Percentiles rank a stretch among this genome's conserved stretches.
Evolutionary conservation across 2,888 invertebrate genomes (phyloP).

Genomic region (Cryptophagus acutangulus): DNA sequence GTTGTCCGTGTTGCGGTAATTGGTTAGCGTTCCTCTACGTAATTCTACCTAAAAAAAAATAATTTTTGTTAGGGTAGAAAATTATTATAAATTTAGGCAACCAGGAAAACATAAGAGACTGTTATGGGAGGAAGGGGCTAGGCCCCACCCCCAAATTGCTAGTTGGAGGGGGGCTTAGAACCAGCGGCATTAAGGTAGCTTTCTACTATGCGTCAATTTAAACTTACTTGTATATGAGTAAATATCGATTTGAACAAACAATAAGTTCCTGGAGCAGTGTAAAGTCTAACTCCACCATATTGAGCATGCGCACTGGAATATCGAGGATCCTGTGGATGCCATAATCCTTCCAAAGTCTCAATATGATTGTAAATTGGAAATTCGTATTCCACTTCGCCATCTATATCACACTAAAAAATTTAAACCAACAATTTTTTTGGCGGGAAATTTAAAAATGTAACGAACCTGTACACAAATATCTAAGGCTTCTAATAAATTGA

Average conservation of each 20-base stretch:
- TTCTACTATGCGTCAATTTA: background rate
- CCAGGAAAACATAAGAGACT: background rate
- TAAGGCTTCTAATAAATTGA: slow-evolving; percentile 65
- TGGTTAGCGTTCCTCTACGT: slow-evolving; percentile 37
- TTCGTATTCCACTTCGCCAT: slow-evolving; percentile 69
- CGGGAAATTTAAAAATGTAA: no score
- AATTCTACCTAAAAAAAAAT: slow-evolving; percentile 35
- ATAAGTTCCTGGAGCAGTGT: slow-evolving; percentile 53
- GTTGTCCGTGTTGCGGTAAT: slow-evolving; percentile 47
- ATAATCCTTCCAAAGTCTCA: slow-evolving; percentile 62
- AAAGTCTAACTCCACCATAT: slow-evolving; percentile 62
- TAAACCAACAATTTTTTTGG: slow-evolving; percentile 28
- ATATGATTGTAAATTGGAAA: slow-evolving; percentile 67
- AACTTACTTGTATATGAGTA: slow-evolving; percentile 58
- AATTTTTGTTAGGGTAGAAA: background rate
- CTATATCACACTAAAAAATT: slow-evolving; percentile 64
- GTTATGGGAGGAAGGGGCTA: no score
- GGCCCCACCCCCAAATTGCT: no score
- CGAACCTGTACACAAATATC: slow-evolving; percentile 61
- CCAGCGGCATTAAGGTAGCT: background rate
- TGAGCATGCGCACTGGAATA: slow-evolving; percentile 48
- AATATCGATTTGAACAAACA: slow-evolving; percentile 63
- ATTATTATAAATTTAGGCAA: background rate
- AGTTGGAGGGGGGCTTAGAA: background rate
- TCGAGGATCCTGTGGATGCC: slow-evolving; percentile 57